A percentile compares a stretch with the other conserved stretches of the same genome.
Evolutionary conservation across 92 coral and sea anemone genomes (phyloP).

Genomic region (Epizoanthus stellaris): DNA sequence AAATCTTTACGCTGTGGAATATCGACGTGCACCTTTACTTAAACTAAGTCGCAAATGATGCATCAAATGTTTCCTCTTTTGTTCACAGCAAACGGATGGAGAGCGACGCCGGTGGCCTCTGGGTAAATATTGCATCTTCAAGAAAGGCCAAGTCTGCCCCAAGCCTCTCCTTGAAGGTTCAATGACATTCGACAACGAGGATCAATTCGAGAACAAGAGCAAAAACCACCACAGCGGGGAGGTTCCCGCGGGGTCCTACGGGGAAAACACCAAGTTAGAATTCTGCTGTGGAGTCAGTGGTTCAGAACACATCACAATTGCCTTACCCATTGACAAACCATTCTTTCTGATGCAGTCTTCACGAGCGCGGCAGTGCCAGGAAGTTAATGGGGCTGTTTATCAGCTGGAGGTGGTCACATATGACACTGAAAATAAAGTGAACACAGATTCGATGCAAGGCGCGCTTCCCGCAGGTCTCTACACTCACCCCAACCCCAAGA

Average conservation of each 20-base stretch:
- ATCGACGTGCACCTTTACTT: too few species aligned
- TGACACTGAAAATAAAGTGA: constrained; percentile 8
- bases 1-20: too few species aligned
- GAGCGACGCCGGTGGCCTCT: constrained; percentile 28
- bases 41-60: too few species aligned
- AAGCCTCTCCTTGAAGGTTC: constrained; percentile 5
- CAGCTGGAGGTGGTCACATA: constrained; percentile 18
- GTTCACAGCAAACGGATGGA: constrained; percentile 10
- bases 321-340: constrained; percentile 28
- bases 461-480: constrained; percentile 11
- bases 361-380: constrained; percentile 22
- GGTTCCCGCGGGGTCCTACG: constrained; percentile 33
- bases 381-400: constrained; percentile 24
- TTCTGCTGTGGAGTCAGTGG: constrained; percentile 10
- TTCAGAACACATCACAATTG: not conserved
- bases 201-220: constrained; percentile 1
- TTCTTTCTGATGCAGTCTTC: constrained; percentile 34
- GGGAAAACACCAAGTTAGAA: constrained; percentile 13
- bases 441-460: not conserved
- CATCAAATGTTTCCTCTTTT: not conserved
- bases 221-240: constrained; percentile 7
- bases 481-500: constrained; percentile 18
- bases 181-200: constrained; percentile 13
- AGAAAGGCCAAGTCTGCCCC: constrained; percentile 32
- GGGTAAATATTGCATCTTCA: constrained; percentile 41